Evolutionary conservation across 2,113 vertebrate genomes (phyloP).

Genomic region (Tauraco erythrolophus): DNA sequence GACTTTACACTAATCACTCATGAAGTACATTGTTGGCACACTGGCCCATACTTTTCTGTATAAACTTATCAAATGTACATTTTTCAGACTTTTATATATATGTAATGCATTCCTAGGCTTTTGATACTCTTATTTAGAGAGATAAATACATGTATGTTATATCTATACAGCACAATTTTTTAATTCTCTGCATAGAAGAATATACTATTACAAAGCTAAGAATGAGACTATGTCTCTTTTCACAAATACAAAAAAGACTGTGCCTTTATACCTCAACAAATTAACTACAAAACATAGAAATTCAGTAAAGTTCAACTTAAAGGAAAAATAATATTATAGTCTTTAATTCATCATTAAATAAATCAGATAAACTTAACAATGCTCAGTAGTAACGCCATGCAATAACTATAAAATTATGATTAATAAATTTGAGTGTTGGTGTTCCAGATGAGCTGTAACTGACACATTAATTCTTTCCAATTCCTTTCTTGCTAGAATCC

Average conservation of each 20-base stretch:
- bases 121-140: neutral
- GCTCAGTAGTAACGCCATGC: neutral
- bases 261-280: neutral
- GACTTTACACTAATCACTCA: neutral
- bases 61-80: neutral
- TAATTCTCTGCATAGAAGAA: neutral
- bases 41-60: neutral
- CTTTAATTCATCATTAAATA: neutral
- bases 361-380: neutral
- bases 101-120: neutral
- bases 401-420: neutral
- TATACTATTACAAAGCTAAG: neutral
- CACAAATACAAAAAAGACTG: neutral
- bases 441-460: neutral
- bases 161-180: neutral
- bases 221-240: neutral
- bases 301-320: neutral
- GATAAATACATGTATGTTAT: neutral
- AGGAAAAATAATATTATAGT: neutral
- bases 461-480: neutral
- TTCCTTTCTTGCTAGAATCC: slow-evolving; percentile 1
- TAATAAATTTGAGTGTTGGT: neutral
- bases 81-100: neutral
- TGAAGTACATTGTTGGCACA: neutral
- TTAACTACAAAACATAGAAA: neutral